Conservation (phyloP, 1,140 invertebrate species). For the Eriocheir sinensis region DNA sequence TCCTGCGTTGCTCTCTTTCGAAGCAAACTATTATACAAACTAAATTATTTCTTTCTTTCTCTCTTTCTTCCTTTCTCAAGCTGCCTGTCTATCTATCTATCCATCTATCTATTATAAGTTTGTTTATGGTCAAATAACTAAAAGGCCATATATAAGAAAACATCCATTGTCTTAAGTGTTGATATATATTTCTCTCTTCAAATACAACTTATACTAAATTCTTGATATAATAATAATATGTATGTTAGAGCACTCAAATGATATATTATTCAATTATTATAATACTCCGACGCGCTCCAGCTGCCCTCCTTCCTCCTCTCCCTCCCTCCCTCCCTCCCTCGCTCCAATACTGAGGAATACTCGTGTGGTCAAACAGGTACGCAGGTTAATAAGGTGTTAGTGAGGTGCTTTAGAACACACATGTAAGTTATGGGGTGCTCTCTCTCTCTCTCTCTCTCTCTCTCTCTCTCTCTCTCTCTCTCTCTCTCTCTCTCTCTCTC, state of each 20-base stretch:
- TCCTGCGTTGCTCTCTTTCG: too few species aligned
- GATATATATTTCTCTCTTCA: background rate
- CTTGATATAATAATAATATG: too few species aligned
- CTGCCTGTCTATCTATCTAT: too few species aligned
- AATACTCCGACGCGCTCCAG: too few species aligned
- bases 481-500: slow-evolving; percentile 22
- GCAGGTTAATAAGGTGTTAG: background rate
- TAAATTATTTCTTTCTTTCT: too few species aligned
- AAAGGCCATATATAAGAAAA: too few species aligned
- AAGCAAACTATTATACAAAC: too few species aligned
- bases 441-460: background rate
- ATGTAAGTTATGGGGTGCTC: too few species aligned
- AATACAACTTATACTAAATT: background rate
- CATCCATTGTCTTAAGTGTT: background rate
- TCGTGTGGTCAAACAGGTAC: slow-evolving; percentile 4
- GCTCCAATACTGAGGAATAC: background rate
- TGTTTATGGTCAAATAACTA: too few species aligned
- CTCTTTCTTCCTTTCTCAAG: too few species aligned
- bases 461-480: slow-evolving; percentile 19
- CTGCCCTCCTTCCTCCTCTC: too few species aligned
- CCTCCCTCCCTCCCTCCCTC: background rate
- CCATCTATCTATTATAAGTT: too few species aligned
- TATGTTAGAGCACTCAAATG: background rate
- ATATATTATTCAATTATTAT: background rate
- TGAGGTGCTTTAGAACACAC: background rate